These are phyloP conservation scores for Leptodactylus fuscus DNA, from an alignment of 2,113 vertebrate species.

Conservation along the genomic window DNA sequence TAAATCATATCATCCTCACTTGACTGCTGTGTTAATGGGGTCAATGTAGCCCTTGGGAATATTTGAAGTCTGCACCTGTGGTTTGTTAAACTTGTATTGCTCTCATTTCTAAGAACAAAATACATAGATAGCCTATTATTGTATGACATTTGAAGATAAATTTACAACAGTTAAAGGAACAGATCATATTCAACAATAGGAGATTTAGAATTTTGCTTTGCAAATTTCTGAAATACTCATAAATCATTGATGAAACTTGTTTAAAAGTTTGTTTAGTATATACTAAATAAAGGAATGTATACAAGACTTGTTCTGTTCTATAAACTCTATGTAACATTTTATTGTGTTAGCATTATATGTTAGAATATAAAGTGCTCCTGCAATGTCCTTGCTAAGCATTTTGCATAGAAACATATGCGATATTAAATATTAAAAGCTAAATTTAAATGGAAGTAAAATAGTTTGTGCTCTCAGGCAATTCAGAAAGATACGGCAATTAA, in stretches of 20 bases:
- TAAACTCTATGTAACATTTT: neutral
- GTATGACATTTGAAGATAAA: neutral
- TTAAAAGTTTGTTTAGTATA: neutral
- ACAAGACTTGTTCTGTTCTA: no score
- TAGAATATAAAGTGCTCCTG: neutral
- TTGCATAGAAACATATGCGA: neutral
- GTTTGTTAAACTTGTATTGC: neutral
- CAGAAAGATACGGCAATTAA: conserved; percentile 11
- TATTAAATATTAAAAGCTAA: conserved; percentile 20
- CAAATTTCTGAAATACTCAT: neutral
- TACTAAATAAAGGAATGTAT: no score
- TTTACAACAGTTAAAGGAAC: neutral
- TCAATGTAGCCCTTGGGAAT: conserved; percentile 40
- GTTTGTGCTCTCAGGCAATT: conserved; percentile 5
- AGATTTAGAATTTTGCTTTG: neutral
- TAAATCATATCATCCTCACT: conserved; percentile 43
- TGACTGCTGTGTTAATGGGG: conserved; percentile 41
- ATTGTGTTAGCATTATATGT: neutral
- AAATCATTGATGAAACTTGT: no score
- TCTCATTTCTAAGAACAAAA: conserved; percentile 11
- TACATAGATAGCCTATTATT: neutral
- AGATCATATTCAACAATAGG: neutral
- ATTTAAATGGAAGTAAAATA: conserved; percentile 18
- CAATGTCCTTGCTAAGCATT: neutral
- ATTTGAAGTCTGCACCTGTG: conserved; percentile 43